A percentile compares a stretch with the other conserved stretches of the same genome.
Conservation (phyloP, 2,113 vertebrate genomes). For the Microtus pennsylvanicus region DNA sequence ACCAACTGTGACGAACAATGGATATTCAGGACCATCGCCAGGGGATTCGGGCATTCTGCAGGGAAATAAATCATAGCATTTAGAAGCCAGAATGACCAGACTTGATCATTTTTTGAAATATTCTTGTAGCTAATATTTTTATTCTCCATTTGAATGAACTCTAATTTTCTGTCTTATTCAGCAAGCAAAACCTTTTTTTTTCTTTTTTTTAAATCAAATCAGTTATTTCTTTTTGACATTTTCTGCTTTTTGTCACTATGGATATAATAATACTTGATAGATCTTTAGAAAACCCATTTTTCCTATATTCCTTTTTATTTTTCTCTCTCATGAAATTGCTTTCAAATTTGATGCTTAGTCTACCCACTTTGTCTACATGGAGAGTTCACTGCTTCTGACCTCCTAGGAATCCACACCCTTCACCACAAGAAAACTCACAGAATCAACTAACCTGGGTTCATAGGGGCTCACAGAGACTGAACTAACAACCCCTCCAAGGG, state of each 20-base stretch:
- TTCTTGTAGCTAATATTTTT: background rate
- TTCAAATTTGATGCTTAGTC: background rate
- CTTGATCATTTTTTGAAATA: background rate
- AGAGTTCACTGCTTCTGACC: background rate
- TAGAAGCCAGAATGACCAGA: constrained; percentile 39
- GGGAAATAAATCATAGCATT: constrained; percentile 20
- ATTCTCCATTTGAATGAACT: background rate
- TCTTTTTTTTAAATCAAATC: background rate
- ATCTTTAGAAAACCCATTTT: background rate
- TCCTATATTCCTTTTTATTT: background rate
- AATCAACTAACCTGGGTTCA: background rate
- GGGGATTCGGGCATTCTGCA: constrained; percentile 95
- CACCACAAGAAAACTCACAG: background rate
- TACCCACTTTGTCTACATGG: rapidly evolving
- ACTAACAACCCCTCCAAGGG: background rate
- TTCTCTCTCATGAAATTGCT: constrained; percentile 15
- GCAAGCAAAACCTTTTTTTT: background rate
- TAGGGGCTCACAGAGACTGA: background rate
- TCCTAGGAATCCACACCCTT: background rate
- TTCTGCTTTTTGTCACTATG: background rate
- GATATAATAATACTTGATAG: background rate
- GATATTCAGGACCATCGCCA: constrained; percentile 94
- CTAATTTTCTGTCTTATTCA: constrained; percentile 29
- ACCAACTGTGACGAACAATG: constrained; percentile 95
- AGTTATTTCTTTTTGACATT: background rate